Base-by-base conservation (phyloP, 2,888 invertebrate species). In the Thalpophila matura region DNA sequence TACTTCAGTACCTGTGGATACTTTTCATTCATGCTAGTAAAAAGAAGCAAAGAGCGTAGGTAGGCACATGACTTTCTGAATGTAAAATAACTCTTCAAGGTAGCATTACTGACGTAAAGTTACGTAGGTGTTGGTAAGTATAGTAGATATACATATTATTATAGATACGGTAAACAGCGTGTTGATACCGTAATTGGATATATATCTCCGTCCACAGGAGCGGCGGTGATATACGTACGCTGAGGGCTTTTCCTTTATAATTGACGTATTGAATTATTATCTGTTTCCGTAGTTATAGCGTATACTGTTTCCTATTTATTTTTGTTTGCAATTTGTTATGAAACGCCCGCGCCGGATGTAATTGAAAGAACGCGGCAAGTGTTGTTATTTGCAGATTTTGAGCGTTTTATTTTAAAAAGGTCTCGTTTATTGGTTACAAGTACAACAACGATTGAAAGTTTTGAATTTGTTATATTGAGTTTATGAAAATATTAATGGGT, bases 221-320 rank as follows among this genome's bases (percentile, higher is more conserved):
- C 43, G 60, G 74, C 42, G 46, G 38, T 55, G 55, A 74, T 74
- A 60, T 14, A 61, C 20, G 31, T 10, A 31, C 14, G 14, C 35
- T 18, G 50, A 63, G 70, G 69, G 38, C 50, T 46, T 74, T 71
- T 75, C 55, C 65, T 60, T 68, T 71, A 49, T 75, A 73, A 73
- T 56, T 75, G 76, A 64, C 73, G 18, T 3, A 6, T 20, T 56
- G 59, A 75, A 43, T 59, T 59, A 75, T 65, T 31, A 7, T 14
- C 16, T 20, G 53, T 53, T 64, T 72, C 76, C 71, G 64, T 42
- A 47, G 42, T 70, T 26, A 43, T 16, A 40, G 37, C 37, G 20
- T 29, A 22, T 43, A 22, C 24, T 37, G 33, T 42, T 70, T 55
- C 71, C 47, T 70, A 53, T 55, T 68, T 50, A 59, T 57, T 68